Evolutionary conservation across 2,797 vertebrate genomes (phyloP).

Genomic region (Trachurus trachurus): DNA sequence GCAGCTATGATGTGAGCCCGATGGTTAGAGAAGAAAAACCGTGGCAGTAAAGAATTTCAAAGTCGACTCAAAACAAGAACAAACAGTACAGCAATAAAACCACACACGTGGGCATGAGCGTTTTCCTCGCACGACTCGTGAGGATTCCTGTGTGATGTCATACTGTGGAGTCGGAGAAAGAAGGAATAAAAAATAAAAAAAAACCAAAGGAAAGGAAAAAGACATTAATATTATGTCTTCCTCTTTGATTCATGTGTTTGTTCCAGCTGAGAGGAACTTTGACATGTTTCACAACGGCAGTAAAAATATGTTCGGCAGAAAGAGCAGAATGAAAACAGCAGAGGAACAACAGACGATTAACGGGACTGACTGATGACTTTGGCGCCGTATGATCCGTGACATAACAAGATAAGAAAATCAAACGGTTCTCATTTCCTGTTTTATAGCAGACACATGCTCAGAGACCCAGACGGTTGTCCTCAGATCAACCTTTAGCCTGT

Average conservation of each 20-base stretch:
- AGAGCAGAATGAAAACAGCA: constrained; percentile 23
- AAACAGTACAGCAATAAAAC: constrained; percentile 63
- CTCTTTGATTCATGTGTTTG: constrained; percentile 50
- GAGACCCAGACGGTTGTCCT: background rate
- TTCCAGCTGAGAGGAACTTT: constrained; percentile 34
- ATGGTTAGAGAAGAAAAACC: constrained; percentile 1
- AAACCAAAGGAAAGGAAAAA: constrained; percentile 26
- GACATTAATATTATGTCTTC: constrained; percentile 8
- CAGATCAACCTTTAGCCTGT: constrained; percentile 10
- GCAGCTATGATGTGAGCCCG: constrained; percentile 44
- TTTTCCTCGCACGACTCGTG: constrained; percentile 44
- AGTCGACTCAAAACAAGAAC: constrained; percentile 64
- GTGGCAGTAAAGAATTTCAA: constrained; percentile 42
- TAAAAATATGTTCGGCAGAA: constrained; percentile 28
- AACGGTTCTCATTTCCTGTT: background rate
- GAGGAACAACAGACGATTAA: constrained; percentile 1
- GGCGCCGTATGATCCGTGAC: background rate
- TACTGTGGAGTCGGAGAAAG: constrained; percentile 13
- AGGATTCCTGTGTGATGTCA: constrained; percentile 56
- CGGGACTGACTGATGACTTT: constrained; percentile 8
- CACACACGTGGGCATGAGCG: constrained; percentile 12
- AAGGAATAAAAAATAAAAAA: constrained; percentile 29
- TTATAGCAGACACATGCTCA: background rate
- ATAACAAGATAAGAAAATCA: background rate
- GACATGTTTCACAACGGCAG: constrained; percentile 25